These are phyloP conservation scores for Acrocephalus arundinaceus DNA, from an alignment of 2,113 vertebrate species.

Conservation along the genomic window DNA sequence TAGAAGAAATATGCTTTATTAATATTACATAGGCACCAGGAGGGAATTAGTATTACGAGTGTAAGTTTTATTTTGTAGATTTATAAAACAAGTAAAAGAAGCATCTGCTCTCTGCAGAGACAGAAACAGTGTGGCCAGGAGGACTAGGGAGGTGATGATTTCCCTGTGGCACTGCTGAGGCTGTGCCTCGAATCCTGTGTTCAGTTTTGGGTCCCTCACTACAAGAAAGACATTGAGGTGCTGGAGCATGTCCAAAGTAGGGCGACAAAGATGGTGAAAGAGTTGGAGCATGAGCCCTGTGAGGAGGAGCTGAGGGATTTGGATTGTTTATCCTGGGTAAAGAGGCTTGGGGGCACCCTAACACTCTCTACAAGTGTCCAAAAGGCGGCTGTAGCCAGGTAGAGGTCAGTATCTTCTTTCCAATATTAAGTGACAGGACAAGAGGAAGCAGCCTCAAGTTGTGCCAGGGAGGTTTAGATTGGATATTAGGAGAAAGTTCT, in stretches of 20 bases:
- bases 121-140: not conserved
- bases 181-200: not conserved
- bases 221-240: not conserved
- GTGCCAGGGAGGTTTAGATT: not conserved
- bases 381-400: not conserved
- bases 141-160: not conserved
- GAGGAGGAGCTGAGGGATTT: not conserved
- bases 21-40: not conserved
- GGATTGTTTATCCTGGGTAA: not conserved
- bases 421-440: not conserved
- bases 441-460: not conserved
- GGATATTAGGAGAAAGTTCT: not conserved
- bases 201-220: not conserved
- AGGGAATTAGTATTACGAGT: not conserved
- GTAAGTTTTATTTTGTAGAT: not conserved
- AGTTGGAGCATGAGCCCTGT: not conserved
- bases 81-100: not conserved
- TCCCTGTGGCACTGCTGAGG: not conserved
- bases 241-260: not conserved
- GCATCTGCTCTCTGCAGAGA: accelerated
- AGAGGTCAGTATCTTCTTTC: not conserved
- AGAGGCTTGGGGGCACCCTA: not conserved
- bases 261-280: not conserved
- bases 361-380: not conserved
- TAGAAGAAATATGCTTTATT: not conserved